A percentile compares a stretch with the other conserved stretches of the same genome.
phyloP scores from a whole-genome alignment of 2,888 invertebrate genomes.

The Camptogramma bilineatum region DNA sequence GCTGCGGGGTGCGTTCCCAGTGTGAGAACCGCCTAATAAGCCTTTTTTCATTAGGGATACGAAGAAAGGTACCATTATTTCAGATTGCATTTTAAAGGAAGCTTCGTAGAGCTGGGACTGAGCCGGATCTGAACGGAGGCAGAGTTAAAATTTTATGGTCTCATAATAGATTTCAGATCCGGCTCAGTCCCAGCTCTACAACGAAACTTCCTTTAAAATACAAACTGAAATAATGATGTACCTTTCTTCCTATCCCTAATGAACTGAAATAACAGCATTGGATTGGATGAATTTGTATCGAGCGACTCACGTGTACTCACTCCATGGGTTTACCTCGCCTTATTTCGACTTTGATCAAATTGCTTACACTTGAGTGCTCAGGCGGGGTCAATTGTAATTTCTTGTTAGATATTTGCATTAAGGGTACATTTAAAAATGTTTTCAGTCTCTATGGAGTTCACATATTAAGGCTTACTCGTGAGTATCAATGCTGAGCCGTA shows the following conservation, averaged over 20 bases:
- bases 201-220: background rate
- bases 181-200: background rate
- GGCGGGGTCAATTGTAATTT: constrained; percentile 21
- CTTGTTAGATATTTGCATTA: constrained; percentile 3
- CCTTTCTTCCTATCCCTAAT: background rate
- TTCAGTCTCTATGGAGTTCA: background rate
- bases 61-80: too few relatives aligned
- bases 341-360: constrained; percentile 25
- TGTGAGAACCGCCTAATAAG: too few relatives aligned
- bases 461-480: background rate
- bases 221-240: background rate
- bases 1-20: too few relatives aligned
- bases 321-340: constrained; percentile 3
- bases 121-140: too few relatives aligned
- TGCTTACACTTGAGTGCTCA: constrained; percentile 15
- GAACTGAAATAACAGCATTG: constrained; percentile 9
- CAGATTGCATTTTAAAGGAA: too few relatives aligned
- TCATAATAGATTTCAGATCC: too few relatives aligned
- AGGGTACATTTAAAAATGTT: background rate
- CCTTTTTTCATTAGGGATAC: too few relatives aligned
- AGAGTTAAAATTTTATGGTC: too few relatives aligned
- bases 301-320: constrained; percentile 1
- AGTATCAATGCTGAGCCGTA: background rate
- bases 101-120: too few relatives aligned
- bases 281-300: constrained; percentile 9